Base-by-base conservation (phyloP, 2,888 invertebrate genomes). In the Aspidiotus rigidus region DNA sequence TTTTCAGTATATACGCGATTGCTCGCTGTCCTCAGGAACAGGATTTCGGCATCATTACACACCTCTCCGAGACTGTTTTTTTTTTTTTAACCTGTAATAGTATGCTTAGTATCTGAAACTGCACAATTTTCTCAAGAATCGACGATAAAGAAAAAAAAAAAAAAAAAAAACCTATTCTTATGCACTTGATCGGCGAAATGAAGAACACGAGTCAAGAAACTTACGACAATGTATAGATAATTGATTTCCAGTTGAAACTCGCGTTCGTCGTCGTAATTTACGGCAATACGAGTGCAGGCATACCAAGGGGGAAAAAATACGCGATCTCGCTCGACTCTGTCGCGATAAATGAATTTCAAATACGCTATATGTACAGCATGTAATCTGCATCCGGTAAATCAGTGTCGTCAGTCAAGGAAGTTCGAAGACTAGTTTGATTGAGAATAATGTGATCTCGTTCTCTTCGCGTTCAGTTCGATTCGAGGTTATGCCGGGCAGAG, bases 21-120 rank as follows among this genome's bases (percentile, higher is more conserved):
- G n/a, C 16, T 13, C 15, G 17, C 56, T 28, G 17, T n/a, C 62
- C 56, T 41, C 64, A 64, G 64, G 64, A 64, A 64, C 64, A 64
- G 64, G 64, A 64, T 64, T 64, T 15, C 44, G 64, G 64, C 64
- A 64, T 64, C 64, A 64, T 64, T 64, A 64, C 64, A 64, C 64
- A 64, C 55, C 56, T 55, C 49, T 17, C n/a, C 16, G 49, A 62
- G 53, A 62, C 28, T 44, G 39, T 44, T 62, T 62, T 62, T 16
- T 41, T n/a, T 40, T 59, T 44, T 41, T 40, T 39, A 53, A 53
- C 53, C 13, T 15, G 53, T 53, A 28, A 28, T 28, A 28, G 2
- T 28, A 28, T 28, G 28, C 5, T 28, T 28, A 5, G 28, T 28
- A 28, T 28, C 28, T 28, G 5, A 28, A 49, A 11, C 49, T n/a